A percentile compares a stretch with the other conserved stretches of the same genome.
Conservation (phyloP, 2,888 invertebrate genomes). For the Chrysotoxum bicinctum region DNA sequence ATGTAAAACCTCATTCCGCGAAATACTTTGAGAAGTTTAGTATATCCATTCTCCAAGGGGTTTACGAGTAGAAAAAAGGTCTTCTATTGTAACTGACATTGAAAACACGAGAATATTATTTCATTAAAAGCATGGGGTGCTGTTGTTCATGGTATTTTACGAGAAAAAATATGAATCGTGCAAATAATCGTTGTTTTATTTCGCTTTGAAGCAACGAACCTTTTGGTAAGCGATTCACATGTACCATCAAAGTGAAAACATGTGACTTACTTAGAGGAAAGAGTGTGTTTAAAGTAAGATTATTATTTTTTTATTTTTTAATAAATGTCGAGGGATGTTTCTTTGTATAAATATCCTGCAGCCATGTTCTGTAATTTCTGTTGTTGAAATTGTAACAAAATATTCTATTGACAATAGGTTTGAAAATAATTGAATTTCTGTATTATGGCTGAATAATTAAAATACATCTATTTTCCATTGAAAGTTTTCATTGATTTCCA, state of each 20-base stretch:
- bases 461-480: too few relatives aligned
- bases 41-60: too few relatives aligned
- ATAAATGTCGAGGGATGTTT: background rate
- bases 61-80: background rate
- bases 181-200: constrained; percentile 9
- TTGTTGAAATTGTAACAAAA: too few relatives aligned
- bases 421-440: too few relatives aligned
- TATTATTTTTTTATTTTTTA: background rate
- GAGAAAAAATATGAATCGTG: background rate
- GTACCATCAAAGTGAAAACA: background rate
- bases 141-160: background rate
- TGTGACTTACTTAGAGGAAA: background rate
- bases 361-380: too few relatives aligned
- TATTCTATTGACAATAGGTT: too few relatives aligned
- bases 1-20: background rate
- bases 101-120: constrained; percentile 8
- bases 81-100: background rate
- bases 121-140: background rate
- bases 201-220: background rate
- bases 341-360: background rate
- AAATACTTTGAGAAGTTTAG: too few relatives aligned
- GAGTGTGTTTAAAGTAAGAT: background rate
- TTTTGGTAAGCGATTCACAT: background rate
- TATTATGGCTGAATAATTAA: too few relatives aligned
- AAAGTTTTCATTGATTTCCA: too few relatives aligned